Evolutionary conservation across 2,113 vertebrate species (phyloP), one percentile per base, ranked within the genome.

Genomic region (Hypanus sabinus): DNA sequence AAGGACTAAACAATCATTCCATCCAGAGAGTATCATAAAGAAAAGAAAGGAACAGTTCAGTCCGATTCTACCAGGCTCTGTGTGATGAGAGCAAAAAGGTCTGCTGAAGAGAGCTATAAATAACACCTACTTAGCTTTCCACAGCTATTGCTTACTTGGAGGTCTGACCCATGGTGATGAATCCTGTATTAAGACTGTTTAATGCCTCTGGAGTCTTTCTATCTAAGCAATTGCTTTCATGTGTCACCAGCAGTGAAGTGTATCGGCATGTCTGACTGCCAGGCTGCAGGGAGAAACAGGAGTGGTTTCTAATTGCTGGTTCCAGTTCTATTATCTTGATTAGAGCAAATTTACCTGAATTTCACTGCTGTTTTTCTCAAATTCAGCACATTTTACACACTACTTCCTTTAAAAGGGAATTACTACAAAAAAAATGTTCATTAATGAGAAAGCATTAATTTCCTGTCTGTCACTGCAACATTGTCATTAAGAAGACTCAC

Each of bases 1-100:
- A 94, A 99, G 98, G 94, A 95, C 97, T 95, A 98, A 98, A 0
- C 95, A 95, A 80, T 97, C 95, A 0, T 97, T 96, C 98, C 98
- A 99, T 94, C 94, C 95, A 91, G 98, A 98, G 95, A 96, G 95
- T 98, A 95, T 95, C 97, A 98, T 98, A 95, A 75, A 94, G 95
- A 65, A 85, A 85, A 75, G 33, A 12, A 94, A n/a, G 95, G 36
- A 57, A 90, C 55, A 62, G 12, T 75, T 93, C 6, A 55, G 68
- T 27, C 24, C 71, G 20, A 65, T 36, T 62, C 8, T 71, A 38
- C 71, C 36, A 46, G 22, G 55, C 22, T 24, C n/a, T 55, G 65
- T 38, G 38, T 27, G 20, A 20, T 71, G 70, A 22, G 70, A 71
- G 70, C 70, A 71, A 18, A 5, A 73, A 20, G 16, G 5, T 88